These are phyloP conservation scores for Phorcus lineatus DNA, from an alignment of 2,888 invertebrate genomes.

Conservation along the genomic window DNA sequence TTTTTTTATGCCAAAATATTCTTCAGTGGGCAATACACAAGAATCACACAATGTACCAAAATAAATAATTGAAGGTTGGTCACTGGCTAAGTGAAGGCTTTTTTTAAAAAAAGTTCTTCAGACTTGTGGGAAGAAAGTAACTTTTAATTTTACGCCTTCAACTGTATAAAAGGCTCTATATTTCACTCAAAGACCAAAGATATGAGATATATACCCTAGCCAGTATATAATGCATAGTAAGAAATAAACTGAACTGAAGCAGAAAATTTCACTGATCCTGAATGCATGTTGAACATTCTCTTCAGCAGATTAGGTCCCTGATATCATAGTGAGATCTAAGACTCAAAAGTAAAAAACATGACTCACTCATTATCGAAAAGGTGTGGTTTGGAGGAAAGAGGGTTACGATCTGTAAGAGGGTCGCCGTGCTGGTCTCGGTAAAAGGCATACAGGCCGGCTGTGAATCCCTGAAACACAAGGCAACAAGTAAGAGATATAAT, in stretches of 20 bases:
- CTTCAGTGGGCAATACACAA: background rate
- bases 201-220: no score
- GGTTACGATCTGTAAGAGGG: constrained; percentile 79
- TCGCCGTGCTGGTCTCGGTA: constrained; percentile 92
- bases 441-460: constrained; percentile 96
- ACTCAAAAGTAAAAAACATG: background rate
- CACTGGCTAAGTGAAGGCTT: no score
- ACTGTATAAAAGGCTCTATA: no score
- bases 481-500: background rate
- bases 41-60: background rate
- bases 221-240: no score
- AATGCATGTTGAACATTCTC: no score
- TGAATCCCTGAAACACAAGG: constrained; percentile 83
- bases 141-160: no score
- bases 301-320: background rate
- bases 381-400: constrained; percentile 87
- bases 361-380: constrained; percentile 74
- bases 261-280: no score
- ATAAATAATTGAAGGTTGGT: background rate
- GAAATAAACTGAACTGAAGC: no score
- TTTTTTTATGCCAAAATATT: background rate
- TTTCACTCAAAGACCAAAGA: no score
- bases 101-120: no score
- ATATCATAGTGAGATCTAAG: background rate
- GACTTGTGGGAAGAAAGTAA: no score